Evolutionary conservation across 2,113 vertebrate genomes (phyloP), one percentile per base, ranked within the genome.

Genomic region (Urocynchramus pylzowi): DNA sequence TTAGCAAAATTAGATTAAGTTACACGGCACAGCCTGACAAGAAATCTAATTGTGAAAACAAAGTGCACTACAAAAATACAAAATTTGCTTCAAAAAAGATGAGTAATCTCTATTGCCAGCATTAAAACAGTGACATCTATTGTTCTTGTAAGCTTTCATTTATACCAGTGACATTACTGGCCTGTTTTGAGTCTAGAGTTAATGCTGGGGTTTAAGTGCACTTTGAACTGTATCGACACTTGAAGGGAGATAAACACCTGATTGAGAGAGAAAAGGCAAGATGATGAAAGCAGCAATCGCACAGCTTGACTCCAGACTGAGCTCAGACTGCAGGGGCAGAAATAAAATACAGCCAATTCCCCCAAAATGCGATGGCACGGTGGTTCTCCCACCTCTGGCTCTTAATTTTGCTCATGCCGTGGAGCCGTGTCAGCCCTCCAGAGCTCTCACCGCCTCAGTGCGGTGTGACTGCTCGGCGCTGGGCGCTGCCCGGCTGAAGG

Each of bases 401-500:
- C 18, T 59, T 20, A 37, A 1, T 77, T 77, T 30, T 50, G 56
- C 59, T 39, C 6, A 5, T 53, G 30, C 10, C 30, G 30, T 37
- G 54, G 44, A 30, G 2, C 9, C 8, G 50, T 30, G 50, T 16
- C 39, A 69, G 52, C 44, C 44, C n/a, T 14, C 4, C 28, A 30
- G 33, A 9, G 33, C 2, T 8, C 23, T 17, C 11, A 3, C 3
- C 9, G 26, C 10, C 37, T 27, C 37, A 0, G 27, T 0, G 61
- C 6, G 61, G 11, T 44, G 61, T 49, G 26, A 17, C 35, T 59
- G 13, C 11, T 18, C 1, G 26, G 30, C 39, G 27, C 74, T 45
- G 49, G 26, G 30, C 39, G 27, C 74, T 45, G 49, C 3, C 21
- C 0, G 4, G 39, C 63, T n/a, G 18, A 31, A 14, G 0, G 1